Base-by-base conservation (phyloP, 2,888 invertebrate genomes). In the Cheilosia vulpina region DNA sequence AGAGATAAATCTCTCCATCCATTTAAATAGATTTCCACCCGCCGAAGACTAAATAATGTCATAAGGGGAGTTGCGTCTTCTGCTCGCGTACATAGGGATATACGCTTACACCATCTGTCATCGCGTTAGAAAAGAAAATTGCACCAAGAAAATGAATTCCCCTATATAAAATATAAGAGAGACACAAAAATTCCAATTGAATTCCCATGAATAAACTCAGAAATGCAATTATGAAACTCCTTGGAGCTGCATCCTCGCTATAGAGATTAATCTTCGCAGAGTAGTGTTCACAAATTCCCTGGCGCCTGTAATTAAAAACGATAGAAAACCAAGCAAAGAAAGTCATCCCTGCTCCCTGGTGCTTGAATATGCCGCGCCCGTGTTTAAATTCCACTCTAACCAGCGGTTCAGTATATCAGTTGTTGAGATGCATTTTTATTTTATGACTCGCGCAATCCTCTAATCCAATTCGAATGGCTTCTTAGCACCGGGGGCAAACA, bases 181-280 rank as follows among this genome's bases (percentile, higher is more conserved):
- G 17, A 24, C 21, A 21, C 31, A 65, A 57, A 57, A 75, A 65
- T 75, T 75, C 47, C 65, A 53, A 73, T 63, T 73, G 73, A 73
- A 73, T 73, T 63, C 73, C 55, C 62, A 53, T 63, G 73, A 63
- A 73, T 73, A 31, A 43, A 53, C 43, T 34, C 27, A 55, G 63
- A 63, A 73, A 63, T 73, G 73, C 63, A 73, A 73, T 73, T 63
- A 73, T 62, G 53, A 17, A 45, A 43, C 53, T 21, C 53, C 62
- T 45, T 31, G 15, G 15, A 38, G 19, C 13, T 63, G 63, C 31
- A 63, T 60, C 24, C 45, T 31, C 13, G 50, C 50, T 17, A 27
- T 58, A 13, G 34, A 27, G 52, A 52, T 72, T 60, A 43, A 60
- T 52, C 45, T 58, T 52, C 63, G 31, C n/a, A 43, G 60, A 43